Conservation (phyloP, 2,797 vertebrate species). For the Tauraco hartlaubi region DNA sequence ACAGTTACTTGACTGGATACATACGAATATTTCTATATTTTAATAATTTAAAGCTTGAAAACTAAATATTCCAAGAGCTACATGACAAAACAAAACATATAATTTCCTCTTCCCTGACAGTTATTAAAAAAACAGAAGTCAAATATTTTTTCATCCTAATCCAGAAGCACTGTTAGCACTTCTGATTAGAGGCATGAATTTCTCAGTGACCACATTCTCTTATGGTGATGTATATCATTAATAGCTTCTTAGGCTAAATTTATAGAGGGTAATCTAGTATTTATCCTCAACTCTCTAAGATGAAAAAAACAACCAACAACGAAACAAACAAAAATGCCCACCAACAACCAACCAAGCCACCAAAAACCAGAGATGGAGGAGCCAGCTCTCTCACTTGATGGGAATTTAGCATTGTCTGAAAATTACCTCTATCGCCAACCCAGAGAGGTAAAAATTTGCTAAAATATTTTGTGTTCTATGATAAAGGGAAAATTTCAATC, state of each 20-base stretch:
- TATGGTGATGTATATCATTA: background rate
- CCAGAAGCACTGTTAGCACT: background rate
- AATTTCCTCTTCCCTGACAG: background rate
- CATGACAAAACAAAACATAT: background rate
- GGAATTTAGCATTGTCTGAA: background rate
- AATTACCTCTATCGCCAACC: background rate
- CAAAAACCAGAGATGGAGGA: background rate
- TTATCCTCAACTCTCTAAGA: background rate
- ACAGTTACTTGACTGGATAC: background rate
- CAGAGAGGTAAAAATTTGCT: background rate
- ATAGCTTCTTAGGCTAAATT: background rate
- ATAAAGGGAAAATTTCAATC: background rate
- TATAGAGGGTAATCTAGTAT: background rate
- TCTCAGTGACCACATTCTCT: background rate
- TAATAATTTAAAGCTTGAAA: background rate
- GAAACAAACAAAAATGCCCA: accelerated
- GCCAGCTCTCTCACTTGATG: accelerated
- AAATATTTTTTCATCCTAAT: background rate
- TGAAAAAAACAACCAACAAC: no score
- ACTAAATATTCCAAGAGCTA: background rate
- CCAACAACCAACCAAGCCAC: background rate
- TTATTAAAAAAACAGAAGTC: background rate
- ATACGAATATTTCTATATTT: background rate
- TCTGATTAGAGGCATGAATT: background rate
- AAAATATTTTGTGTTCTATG: background rate